Base-by-base conservation (phyloP, 1,140 invertebrate genomes). In the Drosophila aff. region DNA sequence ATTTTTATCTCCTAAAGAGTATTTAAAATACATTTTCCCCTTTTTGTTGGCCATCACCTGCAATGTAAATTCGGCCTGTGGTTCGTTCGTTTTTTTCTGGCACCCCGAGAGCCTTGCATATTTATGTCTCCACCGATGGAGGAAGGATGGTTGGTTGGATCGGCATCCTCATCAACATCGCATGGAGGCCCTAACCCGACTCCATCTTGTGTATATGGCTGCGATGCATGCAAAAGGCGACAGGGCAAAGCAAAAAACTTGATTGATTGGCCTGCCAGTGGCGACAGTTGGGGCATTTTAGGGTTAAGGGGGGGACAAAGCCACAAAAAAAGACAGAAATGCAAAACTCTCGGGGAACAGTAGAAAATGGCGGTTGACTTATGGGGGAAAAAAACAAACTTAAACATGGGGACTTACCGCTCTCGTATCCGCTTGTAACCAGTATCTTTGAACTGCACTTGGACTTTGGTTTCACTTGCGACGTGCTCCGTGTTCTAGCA, bases 221-320 rank as follows among this genome's bases (percentile, higher is more conserved):
- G 23, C 66, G 69, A 57, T 72, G 71, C 71, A 74, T 74, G 71
- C 71, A 74, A 74, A 73, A 38, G 69, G 68, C 71, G 68, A 50
- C 44, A 26, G 36, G 36, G 53, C 53, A 44, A 31, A 13, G 43
- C 71, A 74, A 74, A 58, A 74, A 74, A 74, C 71, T 74, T 74
- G 71, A 74, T 74, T 74, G 71, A 74, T 74, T 74, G 71, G 69
- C 69, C 69, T 73, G 67, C 69, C 53, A 73, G 46, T 10, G 44
- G 46, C 53, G 31, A 44, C 26, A 43, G 46, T 52, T 60, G 44
- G 44, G n/a, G 66, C 3, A 11, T 23, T 18, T 16, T 10, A 13
- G 23, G 18, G 41, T 43, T 36, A n/a, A 43, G 23, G 38, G 46
- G n/a, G 44, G 26, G 4, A 23, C 52, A 38, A 4, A 33, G 53